Percentiles rank a stretch among this genome's conserved stretches.
Evolutionary conservation across 2,113 vertebrate species (phyloP).

Genomic region (Phalacrocorax carbo): DNA sequence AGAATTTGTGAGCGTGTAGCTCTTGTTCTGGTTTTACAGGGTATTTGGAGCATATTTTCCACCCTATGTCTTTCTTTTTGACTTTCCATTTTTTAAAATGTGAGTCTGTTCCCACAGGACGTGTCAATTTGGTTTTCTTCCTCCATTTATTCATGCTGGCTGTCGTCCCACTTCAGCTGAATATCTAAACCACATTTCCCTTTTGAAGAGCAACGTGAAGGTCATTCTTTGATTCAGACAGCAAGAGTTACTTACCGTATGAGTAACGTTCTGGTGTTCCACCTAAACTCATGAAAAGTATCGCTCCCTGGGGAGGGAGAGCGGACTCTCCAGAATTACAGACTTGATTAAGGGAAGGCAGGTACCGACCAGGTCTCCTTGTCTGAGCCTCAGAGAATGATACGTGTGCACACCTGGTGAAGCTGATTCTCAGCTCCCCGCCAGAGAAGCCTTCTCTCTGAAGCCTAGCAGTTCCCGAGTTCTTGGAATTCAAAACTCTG

Average conservation of each 20-base stretch:
- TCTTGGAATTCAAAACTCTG: not conserved
- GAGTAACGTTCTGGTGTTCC: not conserved
- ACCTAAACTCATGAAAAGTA: not conserved
- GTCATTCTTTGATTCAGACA: slow-evolving; percentile 18
- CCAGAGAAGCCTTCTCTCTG: not conserved
- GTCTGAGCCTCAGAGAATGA: not conserved
- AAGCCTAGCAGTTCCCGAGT: not conserved
- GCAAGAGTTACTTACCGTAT: not conserved
- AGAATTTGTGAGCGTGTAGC: not conserved
- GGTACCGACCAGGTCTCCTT: not conserved
- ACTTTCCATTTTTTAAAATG: not conserved
- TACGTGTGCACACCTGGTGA: not conserved
- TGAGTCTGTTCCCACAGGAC: not conserved
- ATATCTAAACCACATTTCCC: slow-evolving; percentile 10
- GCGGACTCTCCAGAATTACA: not conserved
- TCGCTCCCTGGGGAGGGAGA: not conserved
- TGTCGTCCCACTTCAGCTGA: not conserved
- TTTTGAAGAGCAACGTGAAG: not conserved
- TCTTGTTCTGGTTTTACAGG: not conserved
- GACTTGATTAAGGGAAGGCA: not conserved
- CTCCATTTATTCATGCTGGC: slow-evolving; percentile 20
- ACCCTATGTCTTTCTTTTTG: not conserved
- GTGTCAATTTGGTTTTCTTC: not conserved
- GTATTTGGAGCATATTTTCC: not conserved
- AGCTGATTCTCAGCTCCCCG: not conserved